Base-by-base conservation (phyloP, 37 sponge, comb jelly and placozoan species). In the Hormiphora californensis region DNA sequence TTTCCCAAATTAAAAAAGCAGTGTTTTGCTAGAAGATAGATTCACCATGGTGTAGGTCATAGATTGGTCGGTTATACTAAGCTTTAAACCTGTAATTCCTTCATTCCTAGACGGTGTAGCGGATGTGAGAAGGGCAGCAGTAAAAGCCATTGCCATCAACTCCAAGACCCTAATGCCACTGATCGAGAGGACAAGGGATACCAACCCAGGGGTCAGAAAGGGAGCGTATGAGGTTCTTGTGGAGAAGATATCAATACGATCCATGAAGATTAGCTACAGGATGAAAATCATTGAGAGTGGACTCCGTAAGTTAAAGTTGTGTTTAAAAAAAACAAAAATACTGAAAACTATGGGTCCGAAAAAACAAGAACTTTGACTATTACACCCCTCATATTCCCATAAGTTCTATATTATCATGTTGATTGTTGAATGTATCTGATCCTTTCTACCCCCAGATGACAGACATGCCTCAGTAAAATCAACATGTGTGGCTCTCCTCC, bases 71-170 rank as follows among this genome's bases (percentile, higher is more conserved):
- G n/a, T n/a, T n/a, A n/a, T n/a, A n/a, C n/a, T n/a, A n/a, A n/a
- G n/a, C n/a, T n/a, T n/a, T n/a, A n/a, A n/a, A n/a, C n/a, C n/a
- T n/a, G n/a, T n/a, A n/a, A n/a, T n/a, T n/a, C n/a, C n/a, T n/a
- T n/a, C n/a, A n/a, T n/a, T n/a, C n/a, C n/a, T n/a, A n/a, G n/a
- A 73, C 46, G 81, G 81, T 8, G 81, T 73, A 40, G 81, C 81
- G 4, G 81, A 73, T n/a, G 81, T 73, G 11, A 73, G 81, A 40
- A 33, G 81, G 25, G 81, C 81, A 1, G 81, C 81, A 43, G 81
- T 73, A 23, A 73, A 73, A 46, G 81, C 81, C 19, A 73, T 73
- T 11, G 81, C 81, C 17, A 46, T 73, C 2, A 73, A 33, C 81
- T 32, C 81, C 7, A 73, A 40, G 27, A 43, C 81, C 46, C 46